Evolutionary conservation across 2,888 invertebrate species (phyloP), one percentile per base, ranked within the genome.

Genomic region (Metellina segmentata): DNA sequence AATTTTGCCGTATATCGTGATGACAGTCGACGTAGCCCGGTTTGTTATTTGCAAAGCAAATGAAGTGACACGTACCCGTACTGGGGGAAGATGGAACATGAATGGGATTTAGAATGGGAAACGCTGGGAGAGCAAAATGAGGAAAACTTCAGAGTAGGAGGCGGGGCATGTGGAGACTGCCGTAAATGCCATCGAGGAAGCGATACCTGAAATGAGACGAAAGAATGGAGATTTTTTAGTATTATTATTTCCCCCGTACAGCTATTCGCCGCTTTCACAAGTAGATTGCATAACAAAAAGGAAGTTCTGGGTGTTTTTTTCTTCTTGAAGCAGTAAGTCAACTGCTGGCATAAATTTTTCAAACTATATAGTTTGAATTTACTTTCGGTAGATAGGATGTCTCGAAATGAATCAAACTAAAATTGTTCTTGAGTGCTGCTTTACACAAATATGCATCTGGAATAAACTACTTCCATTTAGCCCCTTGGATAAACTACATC

Each of bases 1-100:
- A 86, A 78, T 86, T 69, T 77, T 49, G 48, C 48, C 61, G 75
- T 85, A 85, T 85, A 85, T 74, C 74, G 85, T 48, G 85, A 86
- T 78, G 85, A 86, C 85, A 86, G 85, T 4, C 48, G 81, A 71
- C 71, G 81, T 74, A 81, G n/a, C 48, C 61, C 51, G 78, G 49
- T 78, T 48, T 78, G 78, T 70, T 86, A 86, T 86, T 78, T 86
- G 85, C 85, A 86, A 86, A 77, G 85, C 85, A 86, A 86, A 86
- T 86, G 85, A 86, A 86, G 85, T 77, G 70, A 20, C 85, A 70
- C 77, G 7, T 52, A 49, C 78, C 78, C 48, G 7, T 7, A 11
- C 7, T 20, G 51, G 13, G 51, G 61, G 16, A 69, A 49, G 82
- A 72, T 82, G 85, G 75, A 85, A 85, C 74, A 61, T 20, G 75